Percentiles rank a stretch among this genome's conserved stretches.
Evolutionary conservation across 2,888 invertebrate species (phyloP).

Genomic region (Oasisia sp.): DNA sequence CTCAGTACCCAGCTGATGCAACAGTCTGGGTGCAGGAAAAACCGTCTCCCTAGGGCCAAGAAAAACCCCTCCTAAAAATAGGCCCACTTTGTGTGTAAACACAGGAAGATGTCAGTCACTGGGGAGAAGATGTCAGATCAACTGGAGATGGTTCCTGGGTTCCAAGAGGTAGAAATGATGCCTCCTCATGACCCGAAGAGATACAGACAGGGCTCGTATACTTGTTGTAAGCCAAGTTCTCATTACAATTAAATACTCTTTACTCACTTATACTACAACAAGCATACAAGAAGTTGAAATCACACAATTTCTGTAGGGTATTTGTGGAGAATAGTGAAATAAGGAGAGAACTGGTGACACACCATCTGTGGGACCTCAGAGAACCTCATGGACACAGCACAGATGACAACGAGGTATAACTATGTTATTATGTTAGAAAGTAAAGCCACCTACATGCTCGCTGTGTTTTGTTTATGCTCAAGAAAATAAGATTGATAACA

Average conservation of each 20-base stretch:
- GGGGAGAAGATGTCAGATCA: no score
- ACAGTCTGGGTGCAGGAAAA: background rate
- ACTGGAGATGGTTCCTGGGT: background rate
- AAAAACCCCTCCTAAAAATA: background rate
- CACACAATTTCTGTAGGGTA: background rate
- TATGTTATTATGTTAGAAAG: background rate
- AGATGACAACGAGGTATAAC: no score
- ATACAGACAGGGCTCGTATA: background rate
- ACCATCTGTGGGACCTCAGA: no score
- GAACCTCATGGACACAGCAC: no score
- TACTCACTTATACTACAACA: background rate
- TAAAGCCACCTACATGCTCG: background rate
- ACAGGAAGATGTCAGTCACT: background rate
- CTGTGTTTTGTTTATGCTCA: background rate
- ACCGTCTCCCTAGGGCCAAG: background rate
- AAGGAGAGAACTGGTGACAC: no score
- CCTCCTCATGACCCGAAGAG: background rate
- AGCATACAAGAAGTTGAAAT: background rate
- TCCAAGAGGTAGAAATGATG: background rate
- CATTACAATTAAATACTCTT: background rate
- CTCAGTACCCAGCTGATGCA: background rate
- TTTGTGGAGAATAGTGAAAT: no score
- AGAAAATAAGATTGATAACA: background rate
- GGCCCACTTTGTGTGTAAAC: background rate
- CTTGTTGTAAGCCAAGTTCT: background rate